Evolutionary conservation across 1,140 invertebrate species (phyloP).

Genomic region (Drosophila yakuba): DNA sequence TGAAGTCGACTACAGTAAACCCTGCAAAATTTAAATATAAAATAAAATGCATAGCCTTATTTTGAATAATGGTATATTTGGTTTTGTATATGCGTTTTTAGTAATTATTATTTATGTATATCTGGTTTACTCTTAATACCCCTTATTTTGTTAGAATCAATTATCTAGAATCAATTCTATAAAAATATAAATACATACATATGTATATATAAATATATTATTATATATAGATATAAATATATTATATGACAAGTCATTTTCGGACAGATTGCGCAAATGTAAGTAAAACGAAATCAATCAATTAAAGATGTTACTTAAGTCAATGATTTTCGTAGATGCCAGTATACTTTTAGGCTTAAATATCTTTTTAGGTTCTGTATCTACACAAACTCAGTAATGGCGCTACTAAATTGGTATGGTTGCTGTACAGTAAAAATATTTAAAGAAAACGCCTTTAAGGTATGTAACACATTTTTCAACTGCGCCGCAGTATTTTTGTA

Average conservation of each 20-base stretch:
- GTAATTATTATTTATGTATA: not conserved
- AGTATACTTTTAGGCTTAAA: constrained; percentile 45
- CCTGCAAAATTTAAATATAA: not conserved
- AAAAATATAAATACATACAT: no score
- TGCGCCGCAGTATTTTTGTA: not conserved
- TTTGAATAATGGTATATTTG: not conserved
- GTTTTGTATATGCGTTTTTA: not conserved
- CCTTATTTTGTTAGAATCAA: not conserved
- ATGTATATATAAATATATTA: no score
- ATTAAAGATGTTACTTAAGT: not conserved
- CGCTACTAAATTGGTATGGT: no score
- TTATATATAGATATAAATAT: no score
- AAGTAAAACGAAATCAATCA: not conserved
- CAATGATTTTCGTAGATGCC: not conserved
- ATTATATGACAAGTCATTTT: no score
- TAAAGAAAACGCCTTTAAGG: not conserved
- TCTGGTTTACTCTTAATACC: constrained; percentile 2
- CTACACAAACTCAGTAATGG: no score
- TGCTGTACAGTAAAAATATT: no score
- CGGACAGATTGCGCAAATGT: not conserved
- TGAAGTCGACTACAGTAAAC: constrained; percentile 2
- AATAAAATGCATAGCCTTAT: no score
- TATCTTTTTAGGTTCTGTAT: not conserved
- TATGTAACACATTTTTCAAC: not conserved
- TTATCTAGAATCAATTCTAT: no score